Conservation (phyloP, 2,888 invertebrate species). For the Drosophila merina region DNA sequence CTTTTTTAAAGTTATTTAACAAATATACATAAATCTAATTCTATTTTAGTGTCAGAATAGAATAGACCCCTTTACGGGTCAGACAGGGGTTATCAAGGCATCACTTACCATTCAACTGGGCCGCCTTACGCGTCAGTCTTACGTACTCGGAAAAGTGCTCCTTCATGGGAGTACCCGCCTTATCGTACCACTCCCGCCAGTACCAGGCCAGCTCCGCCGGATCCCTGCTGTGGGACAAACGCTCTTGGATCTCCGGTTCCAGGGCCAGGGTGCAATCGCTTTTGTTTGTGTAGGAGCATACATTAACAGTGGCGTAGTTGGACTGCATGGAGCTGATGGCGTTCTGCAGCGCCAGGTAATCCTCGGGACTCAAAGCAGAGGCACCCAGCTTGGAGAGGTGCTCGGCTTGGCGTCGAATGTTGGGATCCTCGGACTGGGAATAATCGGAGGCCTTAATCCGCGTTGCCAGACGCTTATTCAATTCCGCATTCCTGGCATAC, state of each 20-base stretch:
- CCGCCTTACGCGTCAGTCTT: constrained; percentile 88
- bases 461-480: constrained; percentile 78
- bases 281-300: constrained; percentile 88
- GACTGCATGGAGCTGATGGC: constrained; percentile 90
- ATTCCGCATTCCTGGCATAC: constrained; percentile 68
- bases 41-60: neutral
- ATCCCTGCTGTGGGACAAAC: constrained; percentile 89
- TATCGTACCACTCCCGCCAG: constrained; percentile 93
- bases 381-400: constrained; percentile 89
- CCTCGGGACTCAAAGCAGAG: constrained; percentile 88
- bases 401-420: constrained; percentile 89
- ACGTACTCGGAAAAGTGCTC: constrained; percentile 88
- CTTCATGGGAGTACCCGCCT: constrained; percentile 87
- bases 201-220: constrained; percentile 90
- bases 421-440: constrained; percentile 88
- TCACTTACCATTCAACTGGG: constrained; percentile 87
- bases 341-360: constrained; percentile 86
- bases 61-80: constrained; percentile 12
- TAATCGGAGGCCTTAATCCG: constrained; percentile 86
- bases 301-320: constrained; percentile 90
- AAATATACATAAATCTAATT: constrained; percentile 1
- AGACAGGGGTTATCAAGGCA: constrained; percentile 36
- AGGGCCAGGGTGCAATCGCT: constrained; percentile 88
- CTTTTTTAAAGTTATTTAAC: neutral
- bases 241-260: constrained; percentile 87